Percentiles rank a stretch among this genome's conserved stretches.
These are phyloP conservation scores for Pseudococcus viburni DNA, from an alignment of 2,888 invertebrate species.

Conservation along the genomic window DNA sequence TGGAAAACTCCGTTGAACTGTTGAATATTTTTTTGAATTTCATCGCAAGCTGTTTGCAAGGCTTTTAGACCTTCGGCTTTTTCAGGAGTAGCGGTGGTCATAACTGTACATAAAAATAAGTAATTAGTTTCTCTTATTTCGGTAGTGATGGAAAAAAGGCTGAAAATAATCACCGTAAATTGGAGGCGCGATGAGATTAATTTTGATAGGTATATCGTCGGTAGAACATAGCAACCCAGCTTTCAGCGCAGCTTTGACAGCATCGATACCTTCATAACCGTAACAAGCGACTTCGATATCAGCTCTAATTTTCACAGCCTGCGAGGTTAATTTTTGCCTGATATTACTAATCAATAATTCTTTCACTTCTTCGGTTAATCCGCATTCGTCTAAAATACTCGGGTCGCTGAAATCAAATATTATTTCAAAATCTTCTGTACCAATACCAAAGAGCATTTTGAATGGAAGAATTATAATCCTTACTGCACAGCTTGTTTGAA, in stretches of 20 bases:
- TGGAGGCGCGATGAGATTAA: slow-evolving; percentile 98
- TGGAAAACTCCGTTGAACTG: slow-evolving; percentile 92
- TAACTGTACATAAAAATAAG: slow-evolving; percentile 76
- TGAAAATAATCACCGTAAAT: slow-evolving; percentile 81
- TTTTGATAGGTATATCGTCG: slow-evolving; percentile 95
- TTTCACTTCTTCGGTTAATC: slow-evolving; percentile 91
- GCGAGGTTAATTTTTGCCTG: slow-evolving; percentile 94
- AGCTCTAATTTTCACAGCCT: slow-evolving; percentile 95
- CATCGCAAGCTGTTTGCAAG: slow-evolving; percentile 89
- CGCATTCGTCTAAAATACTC: slow-evolving; percentile 94
- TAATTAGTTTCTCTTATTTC: background rate
- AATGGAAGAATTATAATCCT: slow-evolving; percentile 72
- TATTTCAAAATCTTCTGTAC: background rate
- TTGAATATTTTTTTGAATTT: slow-evolving; percentile 87
- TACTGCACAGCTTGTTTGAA: slow-evolving; percentile 98
- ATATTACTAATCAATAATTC: slow-evolving; percentile 94
- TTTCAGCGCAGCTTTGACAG: slow-evolving; percentile 93
- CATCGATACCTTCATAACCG: slow-evolving; percentile 98
- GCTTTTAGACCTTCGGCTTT: slow-evolving; percentile 93
- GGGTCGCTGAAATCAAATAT: slow-evolving; percentile 82
- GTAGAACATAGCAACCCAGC: slow-evolving; percentile 92
- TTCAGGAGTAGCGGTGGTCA: slow-evolving; percentile 98
- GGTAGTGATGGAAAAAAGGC: background rate
- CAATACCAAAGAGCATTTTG: background rate
- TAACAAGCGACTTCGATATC: slow-evolving; percentile 96